A percentile compares a stretch with the other conserved stretches of the same genome.
These are phyloP conservation scores for Phataginus tetradactyla DNA, from an alignment of 2,797 vertebrate species.

Conservation along the genomic window DNA sequence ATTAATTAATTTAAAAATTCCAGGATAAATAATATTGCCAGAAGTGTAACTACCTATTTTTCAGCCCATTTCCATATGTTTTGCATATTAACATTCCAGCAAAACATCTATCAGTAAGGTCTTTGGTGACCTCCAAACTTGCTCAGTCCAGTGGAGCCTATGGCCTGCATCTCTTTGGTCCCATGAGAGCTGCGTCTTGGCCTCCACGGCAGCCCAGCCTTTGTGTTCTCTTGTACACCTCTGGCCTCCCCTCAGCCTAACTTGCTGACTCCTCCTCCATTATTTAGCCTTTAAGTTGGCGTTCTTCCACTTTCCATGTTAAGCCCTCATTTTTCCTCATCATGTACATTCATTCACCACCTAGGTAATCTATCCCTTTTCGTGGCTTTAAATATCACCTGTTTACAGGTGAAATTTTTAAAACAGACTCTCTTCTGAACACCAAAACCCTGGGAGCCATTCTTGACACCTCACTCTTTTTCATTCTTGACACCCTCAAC, in stretches of 20 bases:
- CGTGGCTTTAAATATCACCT: not conserved
- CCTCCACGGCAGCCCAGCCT: not conserved
- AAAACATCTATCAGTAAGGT: not conserved
- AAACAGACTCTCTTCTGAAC: not conserved
- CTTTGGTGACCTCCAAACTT: not conserved
- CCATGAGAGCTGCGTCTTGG: not conserved
- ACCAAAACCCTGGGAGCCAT: not conserved
- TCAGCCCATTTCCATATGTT: not conserved
- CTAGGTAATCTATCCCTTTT: not conserved
- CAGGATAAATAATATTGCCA: not conserved
- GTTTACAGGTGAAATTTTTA: not conserved
- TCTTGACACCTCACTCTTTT: not conserved
- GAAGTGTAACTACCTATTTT: not conserved
- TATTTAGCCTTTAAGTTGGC: not conserved
- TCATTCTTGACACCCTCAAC: not conserved
- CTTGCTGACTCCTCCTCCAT: not conserved
- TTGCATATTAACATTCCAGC: not conserved
- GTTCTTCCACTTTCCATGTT: not conserved
- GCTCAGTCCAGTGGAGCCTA: not conserved
- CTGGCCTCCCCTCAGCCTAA: not conserved
- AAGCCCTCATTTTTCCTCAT: not conserved
- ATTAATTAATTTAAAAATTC: not conserved
- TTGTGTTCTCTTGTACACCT: not conserved
- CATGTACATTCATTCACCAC: not conserved
- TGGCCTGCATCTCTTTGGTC: not conserved